phyloP scores from a whole-genome alignment of 2,113 vertebrate species.

The Rousettus leschenaultii region DNA sequence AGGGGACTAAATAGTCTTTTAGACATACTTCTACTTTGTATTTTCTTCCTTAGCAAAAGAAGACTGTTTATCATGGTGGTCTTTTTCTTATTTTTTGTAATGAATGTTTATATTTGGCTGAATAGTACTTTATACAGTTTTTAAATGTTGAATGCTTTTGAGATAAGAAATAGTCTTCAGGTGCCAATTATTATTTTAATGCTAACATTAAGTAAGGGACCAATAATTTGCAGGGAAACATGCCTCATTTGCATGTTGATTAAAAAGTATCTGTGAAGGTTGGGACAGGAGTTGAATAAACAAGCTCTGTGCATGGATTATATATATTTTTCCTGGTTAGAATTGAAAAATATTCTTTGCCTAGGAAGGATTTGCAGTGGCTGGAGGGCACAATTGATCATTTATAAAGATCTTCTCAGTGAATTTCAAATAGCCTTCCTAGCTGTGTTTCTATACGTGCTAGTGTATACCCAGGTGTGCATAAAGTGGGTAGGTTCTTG shows the following conservation, averaged over 20 bases:
- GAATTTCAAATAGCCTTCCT: background rate
- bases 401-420: background rate
- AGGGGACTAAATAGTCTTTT: background rate
- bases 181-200: constrained; percentile 19
- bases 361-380: background rate
- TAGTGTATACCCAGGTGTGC: background rate
- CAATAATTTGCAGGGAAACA: background rate
- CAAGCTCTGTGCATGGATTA: background rate
- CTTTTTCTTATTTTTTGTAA: background rate
- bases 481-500: background rate
- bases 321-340: background rate
- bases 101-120: background rate
- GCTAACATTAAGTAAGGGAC: constrained; percentile 17
- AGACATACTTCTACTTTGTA: background rate
- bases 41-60: background rate
- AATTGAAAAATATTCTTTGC: background rate
- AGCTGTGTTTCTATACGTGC: background rate
- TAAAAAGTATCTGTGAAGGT: constrained; percentile 18
- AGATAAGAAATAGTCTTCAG: background rate
- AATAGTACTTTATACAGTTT: background rate
- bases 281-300: background rate
- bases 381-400: background rate
- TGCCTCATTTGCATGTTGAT: constrained; percentile 10
- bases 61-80: background rate
- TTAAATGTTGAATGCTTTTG: background rate